Base-by-base conservation (phyloP, 2,888 invertebrate genomes). In the Aphidoletes aphidimyza region DNA sequence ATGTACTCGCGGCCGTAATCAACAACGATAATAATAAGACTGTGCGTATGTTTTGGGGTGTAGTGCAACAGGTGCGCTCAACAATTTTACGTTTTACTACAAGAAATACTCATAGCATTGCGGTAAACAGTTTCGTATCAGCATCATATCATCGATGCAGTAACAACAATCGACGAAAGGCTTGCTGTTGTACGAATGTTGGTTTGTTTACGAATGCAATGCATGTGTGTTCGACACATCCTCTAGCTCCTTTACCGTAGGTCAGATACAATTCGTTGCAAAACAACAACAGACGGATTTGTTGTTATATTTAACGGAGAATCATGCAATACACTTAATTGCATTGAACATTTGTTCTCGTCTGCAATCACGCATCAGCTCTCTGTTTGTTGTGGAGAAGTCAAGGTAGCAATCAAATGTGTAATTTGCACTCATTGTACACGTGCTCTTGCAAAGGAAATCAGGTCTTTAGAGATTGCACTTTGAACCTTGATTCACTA, bases 51-150 rank as follows among this genome's bases (percentile, higher is more conserved):
- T 69, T 30, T 34, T 30, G 69, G 81, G 81, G 81, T 69, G 69
- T 69, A 69, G 30, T 22, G 54, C 37, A 81, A 81, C 81, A 81
- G 81, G 81, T 81, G 81, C 69, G 69, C n/a, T 69, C 2, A 34
- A 69, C 6, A 69, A n/a, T 81, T 81, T 19, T 81, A 81, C 81
- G 81, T 69, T 69, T n/a, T 69, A 69, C 69, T 69, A 69, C 69
- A 2, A 54, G 19, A 69, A 69, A 69, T 30, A 69, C 9, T 22
- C 30, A 30, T 30, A 5, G 30, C 69, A 30, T 69, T 69, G 34
- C 69, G 69, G 30, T 30, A 69, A 6, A 42, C 42, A 42, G n/a
- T 14, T 30, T 30, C 6, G 17, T 69, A 69, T 69, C 69, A 69
- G 30, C 69, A 69, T 30, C 14, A n/a, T n/a, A 30, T 69, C 1